Evolutionary conservation across 2,113 vertebrate genomes (phyloP), one percentile per base, ranked within the genome.

Genomic region (Colius striatus): DNA sequence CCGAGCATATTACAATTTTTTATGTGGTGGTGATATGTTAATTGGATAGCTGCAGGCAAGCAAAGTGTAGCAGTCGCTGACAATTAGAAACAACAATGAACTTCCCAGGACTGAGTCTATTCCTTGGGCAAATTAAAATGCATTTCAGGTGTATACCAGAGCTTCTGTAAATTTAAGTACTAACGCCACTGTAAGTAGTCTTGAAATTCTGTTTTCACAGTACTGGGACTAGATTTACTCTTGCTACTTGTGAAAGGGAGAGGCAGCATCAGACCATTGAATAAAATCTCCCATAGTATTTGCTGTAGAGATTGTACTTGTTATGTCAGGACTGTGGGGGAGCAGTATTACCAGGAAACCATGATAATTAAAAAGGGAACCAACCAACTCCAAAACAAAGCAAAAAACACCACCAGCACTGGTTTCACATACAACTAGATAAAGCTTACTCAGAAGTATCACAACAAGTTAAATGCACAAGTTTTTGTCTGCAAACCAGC

Each of bases 31-130:
- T 78, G 96, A 83, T 98, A 94, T 95, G 97, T 96, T 98, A 97
- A 98, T 97, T 97, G 95, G 73, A 98, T 98, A 92, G 97, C 98
- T 98, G 82, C 97, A 96, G 98, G 98, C 97, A 95, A 98, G 91
- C 88, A 90, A 93, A 97, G 62, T 96, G 95, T 95, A 96, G 77
- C 96, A 95, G 97, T 98, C 90, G 13, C 92, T 97, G 97, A 97
- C 97, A 98, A 98, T 98, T 98, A 97, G 90, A 95, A 97, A 95
- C 77, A 97, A 96, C 97, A 97, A 94, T 95, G 94, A 90, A 91
- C 91, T 97, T 96, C 62, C 84, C 95, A 84, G 96, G 76, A 94
- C 71, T 81, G 63, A 91, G 66, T 84, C 70, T 79, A 73, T 93
- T 95, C 83, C 89, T 95, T 62, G 63, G 84, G 45, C 53, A 90